These are phyloP conservation scores for Ecdyonurus torrentis DNA, from an alignment of 2,888 invertebrate species.

Conservation along the genomic window DNA sequence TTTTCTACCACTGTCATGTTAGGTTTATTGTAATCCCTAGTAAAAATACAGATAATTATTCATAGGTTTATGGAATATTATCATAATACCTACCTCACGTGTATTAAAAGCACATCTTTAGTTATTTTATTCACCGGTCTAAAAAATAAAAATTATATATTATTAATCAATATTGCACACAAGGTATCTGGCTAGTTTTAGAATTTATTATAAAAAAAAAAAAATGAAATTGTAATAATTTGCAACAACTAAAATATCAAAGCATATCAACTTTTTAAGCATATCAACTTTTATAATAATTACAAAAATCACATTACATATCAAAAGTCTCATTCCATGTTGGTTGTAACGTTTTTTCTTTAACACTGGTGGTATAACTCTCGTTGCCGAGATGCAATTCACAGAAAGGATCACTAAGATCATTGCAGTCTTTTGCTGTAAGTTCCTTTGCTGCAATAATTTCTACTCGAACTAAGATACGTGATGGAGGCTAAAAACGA, in stretches of 20 bases:
- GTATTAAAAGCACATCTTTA: conserved; percentile 57
- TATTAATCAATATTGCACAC: too few species aligned
- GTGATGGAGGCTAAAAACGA: conserved; percentile 27
- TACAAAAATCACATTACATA: conserved; percentile 55
- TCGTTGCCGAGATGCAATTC: conserved; percentile 73
- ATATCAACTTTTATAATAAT: too few species aligned
- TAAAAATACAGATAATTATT: conserved; percentile 11
- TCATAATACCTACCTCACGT: conserved; percentile 50
- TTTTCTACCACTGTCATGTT: conserved; percentile 79
- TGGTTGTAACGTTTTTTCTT: conserved; percentile 75
- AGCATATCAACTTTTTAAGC: too few species aligned
- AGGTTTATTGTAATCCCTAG: conserved; percentile 76
- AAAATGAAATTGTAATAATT: too few species aligned
- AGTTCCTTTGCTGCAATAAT: conserved; percentile 75
- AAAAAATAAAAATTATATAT: too few species aligned
- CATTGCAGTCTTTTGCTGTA: conserved; percentile 70
- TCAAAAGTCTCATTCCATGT: conserved; percentile 96
- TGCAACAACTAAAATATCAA: too few species aligned
- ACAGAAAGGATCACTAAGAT: conserved; percentile 95
- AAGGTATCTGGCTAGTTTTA: too few species aligned
- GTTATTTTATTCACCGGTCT: conserved; percentile 10
- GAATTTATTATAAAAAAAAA: too few species aligned
- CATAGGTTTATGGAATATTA: conserved; percentile 3
- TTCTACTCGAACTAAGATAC: conserved; percentile 67
- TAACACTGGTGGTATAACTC: conserved; percentile 81